Conservation (phyloP, 2,888 invertebrate species). For the Agrotis segetum region DNA sequence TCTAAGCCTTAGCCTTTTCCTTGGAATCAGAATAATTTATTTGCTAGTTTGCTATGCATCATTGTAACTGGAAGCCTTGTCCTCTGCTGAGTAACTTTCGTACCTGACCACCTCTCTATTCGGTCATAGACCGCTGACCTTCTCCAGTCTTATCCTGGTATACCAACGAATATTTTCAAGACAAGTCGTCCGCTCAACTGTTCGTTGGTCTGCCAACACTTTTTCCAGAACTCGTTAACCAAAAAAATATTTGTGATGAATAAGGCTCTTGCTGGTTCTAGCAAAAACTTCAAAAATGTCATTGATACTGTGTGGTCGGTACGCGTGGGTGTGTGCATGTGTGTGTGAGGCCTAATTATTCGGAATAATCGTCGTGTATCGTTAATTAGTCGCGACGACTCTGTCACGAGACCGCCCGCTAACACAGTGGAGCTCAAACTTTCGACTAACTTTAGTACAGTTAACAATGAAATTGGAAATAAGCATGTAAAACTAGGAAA, state of each 20-base stretch:
- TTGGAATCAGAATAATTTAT: background rate
- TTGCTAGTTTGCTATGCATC: no score
- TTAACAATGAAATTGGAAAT: background rate
- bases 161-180: no score
- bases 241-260: background rate
- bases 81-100: no score
- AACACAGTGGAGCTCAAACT: slow-evolving; percentile 78
- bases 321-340: slow-evolving; percentile 50
- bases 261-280: background rate
- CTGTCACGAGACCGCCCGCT: slow-evolving; percentile 87
- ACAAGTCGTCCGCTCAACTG: no score
- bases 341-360: slow-evolving; percentile 86
- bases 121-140: no score
- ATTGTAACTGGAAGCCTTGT: no score
- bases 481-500: no score
- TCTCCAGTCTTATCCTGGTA: no score
- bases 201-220: no score
- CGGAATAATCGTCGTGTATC: slow-evolving; percentile 89
- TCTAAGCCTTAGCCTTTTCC: background rate
- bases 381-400: slow-evolving; percentile 86
- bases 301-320: slow-evolving; percentile 51
- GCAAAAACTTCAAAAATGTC: slow-evolving; percentile 12
- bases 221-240: no score
- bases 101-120: no score
- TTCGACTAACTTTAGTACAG: slow-evolving; percentile 30